These are phyloP conservation scores for Genyomyrus donnyi DNA, from an alignment of 2,113 vertebrate species.

Conservation along the genomic window DNA sequence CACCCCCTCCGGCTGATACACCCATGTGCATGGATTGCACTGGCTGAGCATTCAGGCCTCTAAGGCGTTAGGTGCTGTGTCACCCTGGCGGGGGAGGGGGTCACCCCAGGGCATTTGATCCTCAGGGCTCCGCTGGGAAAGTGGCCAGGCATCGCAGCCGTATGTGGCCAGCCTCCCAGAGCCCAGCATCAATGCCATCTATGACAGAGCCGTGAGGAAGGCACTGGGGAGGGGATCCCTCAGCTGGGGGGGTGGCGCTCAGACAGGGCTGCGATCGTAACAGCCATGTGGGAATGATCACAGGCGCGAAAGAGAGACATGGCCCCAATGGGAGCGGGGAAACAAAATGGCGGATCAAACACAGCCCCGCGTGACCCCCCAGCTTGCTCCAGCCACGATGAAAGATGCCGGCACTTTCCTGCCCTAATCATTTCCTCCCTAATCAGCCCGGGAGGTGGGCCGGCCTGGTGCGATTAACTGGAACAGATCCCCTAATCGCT, in stretches of 20 bases:
- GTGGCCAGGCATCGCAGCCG: conserved; percentile 33
- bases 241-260: background rate
- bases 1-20: conserved; percentile 43
- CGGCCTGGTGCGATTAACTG: conserved; percentile 65
- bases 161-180: conserved; percentile 57
- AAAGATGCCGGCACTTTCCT: conserved; percentile 82
- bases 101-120: conserved; percentile 6
- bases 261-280: conserved; percentile 36
- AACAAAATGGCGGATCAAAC: conserved; percentile 71
- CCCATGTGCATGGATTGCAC: conserved; percentile 47
- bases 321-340: conserved; percentile 71
- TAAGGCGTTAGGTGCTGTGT: conserved; percentile 36
- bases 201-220: conserved; percentile 26
- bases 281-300: conserved; percentile 74
- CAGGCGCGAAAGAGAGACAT: conserved; percentile 44
- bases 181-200: conserved; percentile 29
- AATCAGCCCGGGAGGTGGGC: conserved; percentile 80
- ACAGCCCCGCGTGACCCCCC: conserved; percentile 73
- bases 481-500: conserved; percentile 71
- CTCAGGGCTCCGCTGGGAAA: background rate
- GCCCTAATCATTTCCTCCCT: conserved; percentile 81
- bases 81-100: conserved; percentile 31
- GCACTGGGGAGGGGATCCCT: background rate
- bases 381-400: conserved; percentile 66
- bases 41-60: conserved; percentile 33